phyloP scores from a whole-genome alignment of 2,888 invertebrate genomes.

The Cetonia aurata region DNA sequence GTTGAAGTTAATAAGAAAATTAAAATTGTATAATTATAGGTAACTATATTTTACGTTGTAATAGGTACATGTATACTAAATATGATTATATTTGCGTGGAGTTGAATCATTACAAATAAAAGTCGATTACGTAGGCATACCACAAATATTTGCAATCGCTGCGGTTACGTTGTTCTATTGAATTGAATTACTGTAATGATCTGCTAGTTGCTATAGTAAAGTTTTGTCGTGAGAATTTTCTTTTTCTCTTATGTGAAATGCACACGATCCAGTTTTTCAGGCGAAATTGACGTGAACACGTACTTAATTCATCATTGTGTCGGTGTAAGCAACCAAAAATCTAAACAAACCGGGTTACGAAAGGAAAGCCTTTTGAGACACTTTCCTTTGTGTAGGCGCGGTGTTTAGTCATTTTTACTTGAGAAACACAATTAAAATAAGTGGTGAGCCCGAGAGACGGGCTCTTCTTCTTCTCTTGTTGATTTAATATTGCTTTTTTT shows the following conservation, averaged over 20 bases:
- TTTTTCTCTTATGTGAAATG: constrained; percentile 6
- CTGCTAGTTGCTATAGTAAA: background rate
- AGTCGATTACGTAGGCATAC: constrained; percentile 13
- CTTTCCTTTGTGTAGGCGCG: background rate
- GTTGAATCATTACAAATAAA: background rate
- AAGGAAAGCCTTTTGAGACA: constrained; percentile 30
- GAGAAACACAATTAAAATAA: too few species aligned
- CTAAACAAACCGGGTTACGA: constrained; percentile 7
- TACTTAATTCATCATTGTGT: constrained; percentile 13
- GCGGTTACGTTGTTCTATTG: constrained; percentile 7
- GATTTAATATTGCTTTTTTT: too few species aligned
- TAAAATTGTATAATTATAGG: too few species aligned
- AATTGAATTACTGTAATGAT: constrained; percentile 19
- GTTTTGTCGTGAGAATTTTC: constrained; percentile 16
- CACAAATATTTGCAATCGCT: constrained; percentile 13
- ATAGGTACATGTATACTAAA: background rate
- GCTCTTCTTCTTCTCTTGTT: too few species aligned
- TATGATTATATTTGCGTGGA: background rate
- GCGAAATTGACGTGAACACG: background rate
- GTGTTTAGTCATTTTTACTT: background rate
- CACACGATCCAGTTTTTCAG: constrained; percentile 21
- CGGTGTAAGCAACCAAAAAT: constrained; percentile 15
- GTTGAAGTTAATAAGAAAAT: too few species aligned
- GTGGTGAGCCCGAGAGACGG: too few species aligned
- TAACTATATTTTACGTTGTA: too few species aligned